Evolutionary conservation across 2,888 invertebrate species (phyloP), one percentile per base, ranked within the genome.

Genomic region (Lottia scabra): DNA sequence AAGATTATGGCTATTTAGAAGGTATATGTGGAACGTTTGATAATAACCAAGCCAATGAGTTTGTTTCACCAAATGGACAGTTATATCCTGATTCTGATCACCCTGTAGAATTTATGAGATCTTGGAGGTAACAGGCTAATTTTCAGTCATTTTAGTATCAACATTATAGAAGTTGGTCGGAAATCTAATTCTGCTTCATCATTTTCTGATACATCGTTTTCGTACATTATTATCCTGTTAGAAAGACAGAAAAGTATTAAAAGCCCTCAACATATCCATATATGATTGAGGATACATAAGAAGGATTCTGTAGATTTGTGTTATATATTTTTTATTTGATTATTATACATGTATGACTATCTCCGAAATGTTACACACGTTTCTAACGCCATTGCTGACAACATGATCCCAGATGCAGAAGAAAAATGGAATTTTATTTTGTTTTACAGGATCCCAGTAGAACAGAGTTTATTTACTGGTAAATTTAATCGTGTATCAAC

Each of bases 1-100:
- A 43, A 56, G 70, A 70, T 43, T 70, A 65, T 27, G 70, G 65
- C 15, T 45, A 30, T 44, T 56, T 65, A 2, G 44, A 46, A 13
- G 70, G 70, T 6, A 43, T 70, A 44, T 70, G 70, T 48, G 70
- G 70, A 13, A 70, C 70, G 15, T 70, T 70, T 56, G 70, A 70
- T 27, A 70, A 70, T 56, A 56, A 70, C 62, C 45, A 48, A n/a
- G 27, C 44, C 1, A 70, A 70, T 44, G 70, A 65, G 15, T 45
- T 70, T 23, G 30, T 44, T 43, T 16, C 56, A 5, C 56, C 62
- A 3, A 56, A 70, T 43, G 70, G 70, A 19, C 30, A 10, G n/a
- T 6, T 65, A 5, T 65, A 46, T 30, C 48, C 65, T 19, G 65
- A 65, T 23, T 65, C 38, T 6, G 56, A 64, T 13, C 62, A 38